A percentile compares a stretch with the other conserved stretches of the same genome.
phyloP scores from a whole-genome alignment of 2,113 vertebrate species.

The Mormyrus lacerda region DNA sequence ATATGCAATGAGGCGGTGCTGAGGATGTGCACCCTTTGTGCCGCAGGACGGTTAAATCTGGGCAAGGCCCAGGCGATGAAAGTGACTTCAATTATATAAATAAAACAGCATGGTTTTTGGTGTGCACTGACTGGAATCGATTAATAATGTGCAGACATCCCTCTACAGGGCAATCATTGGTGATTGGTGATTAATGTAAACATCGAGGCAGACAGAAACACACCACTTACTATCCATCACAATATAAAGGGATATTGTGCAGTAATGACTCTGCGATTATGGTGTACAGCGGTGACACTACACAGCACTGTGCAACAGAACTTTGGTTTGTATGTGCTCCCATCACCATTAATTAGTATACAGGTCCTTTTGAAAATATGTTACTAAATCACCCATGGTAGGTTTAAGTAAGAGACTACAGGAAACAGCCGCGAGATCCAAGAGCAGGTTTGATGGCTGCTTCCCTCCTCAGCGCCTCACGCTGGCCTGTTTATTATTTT shows the following conservation, averaged over 20 bases:
- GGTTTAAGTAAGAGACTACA: background rate
- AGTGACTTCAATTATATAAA: background rate
- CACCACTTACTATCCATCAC: background rate
- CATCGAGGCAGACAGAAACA: background rate
- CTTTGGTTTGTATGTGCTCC: background rate
- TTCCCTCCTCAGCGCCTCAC: background rate
- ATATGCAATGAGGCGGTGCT: background rate
- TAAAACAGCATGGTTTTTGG: background rate
- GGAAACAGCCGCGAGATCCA: background rate
- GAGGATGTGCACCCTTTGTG: background rate
- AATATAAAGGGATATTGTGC: background rate
- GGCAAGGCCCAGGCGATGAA: background rate
- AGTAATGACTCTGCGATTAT: background rate
- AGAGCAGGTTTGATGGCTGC: background rate
- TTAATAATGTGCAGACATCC: background rate
- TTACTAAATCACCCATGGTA: background rate
- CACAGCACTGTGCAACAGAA: background rate
- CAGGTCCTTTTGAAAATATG: background rate
- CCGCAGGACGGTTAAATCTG: background rate
- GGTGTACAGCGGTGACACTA: background rate
- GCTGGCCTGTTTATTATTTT: background rate
- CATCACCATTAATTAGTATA: background rate
- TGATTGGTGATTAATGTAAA: background rate
- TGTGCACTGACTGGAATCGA: background rate
- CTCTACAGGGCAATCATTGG: background rate